Conservation (phyloP, 2,888 invertebrate genomes). For the Acleris sparsana region DNA sequence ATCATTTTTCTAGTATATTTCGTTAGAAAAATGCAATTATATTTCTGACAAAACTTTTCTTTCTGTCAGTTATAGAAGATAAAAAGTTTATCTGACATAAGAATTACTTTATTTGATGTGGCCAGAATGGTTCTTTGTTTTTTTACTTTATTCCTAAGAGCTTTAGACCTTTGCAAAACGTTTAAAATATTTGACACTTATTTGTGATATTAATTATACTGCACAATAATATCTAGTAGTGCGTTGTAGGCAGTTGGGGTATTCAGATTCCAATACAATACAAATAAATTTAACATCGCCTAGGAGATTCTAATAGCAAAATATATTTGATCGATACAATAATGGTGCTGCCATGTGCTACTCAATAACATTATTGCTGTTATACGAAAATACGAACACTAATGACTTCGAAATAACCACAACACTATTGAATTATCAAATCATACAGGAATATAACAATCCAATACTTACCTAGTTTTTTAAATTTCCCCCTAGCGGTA, state of each 20-base stretch:
- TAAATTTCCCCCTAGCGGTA: neutral
- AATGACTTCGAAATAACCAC: too few relatives aligned
- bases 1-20: too few relatives aligned
- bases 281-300: slow-evolving; percentile 14
- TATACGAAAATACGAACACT: too few relatives aligned
- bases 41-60: neutral
- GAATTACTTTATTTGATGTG: neutral
- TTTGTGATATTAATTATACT: neutral
- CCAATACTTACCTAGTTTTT: neutral
- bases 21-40: neutral
- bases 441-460: too few relatives aligned
- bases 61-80: neutral
- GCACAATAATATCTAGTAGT: neutral
- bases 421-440: too few relatives aligned
- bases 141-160: neutral
- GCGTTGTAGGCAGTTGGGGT: neutral
- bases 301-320: slow-evolving; percentile 27
- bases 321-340: neutral
- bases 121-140: neutral
- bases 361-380: too few relatives aligned
- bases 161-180: too few relatives aligned
- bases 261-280: neutral
- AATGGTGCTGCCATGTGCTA: neutral
- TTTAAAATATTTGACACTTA: neutral
- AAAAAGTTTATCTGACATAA: neutral